phyloP scores from a whole-genome alignment of 2,797 vertebrate genomes.

The Enteromius mattozi region DNA sequence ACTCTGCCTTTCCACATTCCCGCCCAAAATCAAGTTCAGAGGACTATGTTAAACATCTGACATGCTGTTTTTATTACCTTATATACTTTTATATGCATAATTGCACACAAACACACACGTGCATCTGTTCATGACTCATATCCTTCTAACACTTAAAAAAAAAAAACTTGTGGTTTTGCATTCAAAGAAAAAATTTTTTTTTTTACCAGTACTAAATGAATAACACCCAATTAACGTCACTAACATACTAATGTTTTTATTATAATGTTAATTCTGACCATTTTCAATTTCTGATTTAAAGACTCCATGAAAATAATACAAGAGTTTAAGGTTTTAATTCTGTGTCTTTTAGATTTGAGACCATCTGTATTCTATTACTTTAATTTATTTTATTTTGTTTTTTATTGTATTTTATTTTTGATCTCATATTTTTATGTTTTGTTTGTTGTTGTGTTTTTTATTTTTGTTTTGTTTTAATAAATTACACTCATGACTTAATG shows the following conservation, averaged over 20 bases:
- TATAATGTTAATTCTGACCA: neutral
- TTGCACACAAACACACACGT: conserved; percentile 19
- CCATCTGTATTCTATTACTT: neutral
- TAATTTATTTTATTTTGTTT: neutral
- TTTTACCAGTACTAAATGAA: conserved; percentile 68
- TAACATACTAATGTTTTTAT: conserved; percentile 50
- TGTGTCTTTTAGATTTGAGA: neutral
- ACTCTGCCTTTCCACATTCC: neutral
- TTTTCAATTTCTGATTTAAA: neutral
- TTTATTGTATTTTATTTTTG: neutral
- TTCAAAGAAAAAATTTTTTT: neutral
- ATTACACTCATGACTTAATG: neutral
- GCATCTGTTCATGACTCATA: neutral
- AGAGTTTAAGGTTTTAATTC: conserved; percentile 32
- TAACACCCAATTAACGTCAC: conserved; percentile 59
- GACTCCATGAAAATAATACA: neutral
- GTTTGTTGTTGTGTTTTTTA: neutral
- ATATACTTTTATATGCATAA: neutral
- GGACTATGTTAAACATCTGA: neutral
- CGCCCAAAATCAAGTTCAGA: neutral
- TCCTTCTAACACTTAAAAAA: neutral
- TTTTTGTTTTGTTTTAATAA: neutral
- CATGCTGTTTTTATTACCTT: conserved; percentile 1
- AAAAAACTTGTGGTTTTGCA: neutral
- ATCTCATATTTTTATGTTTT: neutral